Evolutionary conservation across 2,797 vertebrate species (phyloP).

Genomic region (Poecilia gillii): DNA sequence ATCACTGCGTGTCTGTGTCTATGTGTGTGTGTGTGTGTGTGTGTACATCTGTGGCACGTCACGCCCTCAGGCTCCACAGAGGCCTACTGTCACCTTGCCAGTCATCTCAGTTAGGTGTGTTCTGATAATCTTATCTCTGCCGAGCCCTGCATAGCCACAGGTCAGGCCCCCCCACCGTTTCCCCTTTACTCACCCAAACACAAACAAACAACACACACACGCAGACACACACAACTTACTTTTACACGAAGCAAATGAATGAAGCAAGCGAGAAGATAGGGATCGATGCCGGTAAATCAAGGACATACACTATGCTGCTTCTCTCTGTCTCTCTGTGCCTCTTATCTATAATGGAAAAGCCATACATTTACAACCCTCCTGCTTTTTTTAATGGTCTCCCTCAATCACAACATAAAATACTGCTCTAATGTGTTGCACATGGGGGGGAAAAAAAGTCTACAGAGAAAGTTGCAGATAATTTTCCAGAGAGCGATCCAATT

Average conservation of each 20-base stretch:
- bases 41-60: slow-evolving; percentile 41
- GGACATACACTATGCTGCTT: slow-evolving; percentile 75
- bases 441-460: background rate
- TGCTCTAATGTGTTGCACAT: slow-evolving; percentile 42
- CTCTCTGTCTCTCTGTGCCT: slow-evolving; percentile 73
- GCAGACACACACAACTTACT: slow-evolving; percentile 35
- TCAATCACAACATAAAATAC: slow-evolving; percentile 74
- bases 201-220: slow-evolving; percentile 13
- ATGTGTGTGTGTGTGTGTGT: slow-evolving; percentile 24
- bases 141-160: slow-evolving; percentile 73
- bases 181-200: slow-evolving; percentile 18
- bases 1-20: slow-evolving; percentile 31
- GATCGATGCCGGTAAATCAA: slow-evolving; percentile 79
- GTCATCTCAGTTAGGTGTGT: slow-evolving; percentile 77
- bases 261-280: slow-evolving; percentile 69
- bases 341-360: slow-evolving; percentile 81
- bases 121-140: slow-evolving; percentile 80
- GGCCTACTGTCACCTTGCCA: slow-evolving; percentile 78
- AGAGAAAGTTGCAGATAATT: slow-evolving; percentile 16
- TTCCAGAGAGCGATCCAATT: background rate
- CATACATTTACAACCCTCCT: slow-evolving; percentile 73
- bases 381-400: slow-evolving; percentile 64
- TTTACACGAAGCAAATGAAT: slow-evolving; percentile 71
- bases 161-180: slow-evolving; percentile 37
- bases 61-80: slow-evolving; percentile 50